phyloP scores from a whole-genome alignment of 2,888 invertebrate species.

The Myopa testacea region DNA sequence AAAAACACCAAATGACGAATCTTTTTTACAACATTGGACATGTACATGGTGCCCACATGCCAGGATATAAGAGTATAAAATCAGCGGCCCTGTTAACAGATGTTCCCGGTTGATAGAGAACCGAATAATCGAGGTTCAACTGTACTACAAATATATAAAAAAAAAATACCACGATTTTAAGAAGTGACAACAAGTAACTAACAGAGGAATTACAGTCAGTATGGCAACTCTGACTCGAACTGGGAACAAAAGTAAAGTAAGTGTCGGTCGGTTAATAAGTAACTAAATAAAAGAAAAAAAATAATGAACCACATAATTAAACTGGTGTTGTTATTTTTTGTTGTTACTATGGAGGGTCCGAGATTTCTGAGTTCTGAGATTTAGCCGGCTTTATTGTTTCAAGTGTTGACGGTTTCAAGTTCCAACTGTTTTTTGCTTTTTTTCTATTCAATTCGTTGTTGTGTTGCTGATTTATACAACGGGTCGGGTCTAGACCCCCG shows the following conservation, averaged over 20 bases:
- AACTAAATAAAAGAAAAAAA: neutral
- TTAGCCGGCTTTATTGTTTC: conserved; percentile 8
- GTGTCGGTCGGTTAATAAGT: too few species aligned
- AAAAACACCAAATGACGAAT: too few species aligned
- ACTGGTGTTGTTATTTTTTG: neutral
- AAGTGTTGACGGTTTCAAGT: conserved; percentile 14
- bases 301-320: neutral
- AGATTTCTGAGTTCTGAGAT: neutral
- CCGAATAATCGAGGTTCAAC: too few species aligned
- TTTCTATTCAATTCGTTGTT: neutral
- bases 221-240: neutral
- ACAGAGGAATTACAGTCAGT: neutral
- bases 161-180: too few species aligned
- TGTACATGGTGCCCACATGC: too few species aligned
- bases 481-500: neutral
- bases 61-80: too few species aligned
- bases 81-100: too few species aligned
- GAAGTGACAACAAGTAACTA: too few species aligned
- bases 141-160: too few species aligned
- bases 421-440: neutral
- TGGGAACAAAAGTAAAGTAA: too few species aligned
- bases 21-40: too few species aligned
- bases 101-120: too few species aligned
- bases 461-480: neutral
- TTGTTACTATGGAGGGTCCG: neutral